These are phyloP conservation scores for Lepidocolaptes lacrymiger DNA, from an alignment of 2,797 vertebrate species.

Conservation along the genomic window DNA sequence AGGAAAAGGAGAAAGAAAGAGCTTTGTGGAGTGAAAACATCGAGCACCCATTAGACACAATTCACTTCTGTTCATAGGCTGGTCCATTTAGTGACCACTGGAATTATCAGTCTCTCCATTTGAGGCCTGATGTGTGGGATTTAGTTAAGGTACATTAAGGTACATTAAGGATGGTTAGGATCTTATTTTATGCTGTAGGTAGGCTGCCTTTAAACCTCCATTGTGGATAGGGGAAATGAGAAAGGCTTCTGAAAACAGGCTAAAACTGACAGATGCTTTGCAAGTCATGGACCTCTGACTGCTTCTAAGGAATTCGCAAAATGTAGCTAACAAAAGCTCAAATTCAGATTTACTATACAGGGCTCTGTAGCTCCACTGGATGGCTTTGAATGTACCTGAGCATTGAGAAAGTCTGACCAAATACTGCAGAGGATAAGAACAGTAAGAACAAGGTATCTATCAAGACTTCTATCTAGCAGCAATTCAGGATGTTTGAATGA, in stretches of 20 bases:
- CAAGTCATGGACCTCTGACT: not conserved
- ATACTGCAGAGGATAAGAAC: not conserved
- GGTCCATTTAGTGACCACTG: not conserved
- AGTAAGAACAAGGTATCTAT: not conserved
- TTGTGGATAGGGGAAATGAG: not conserved
- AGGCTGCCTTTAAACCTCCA: not conserved
- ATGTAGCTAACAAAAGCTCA: not conserved
- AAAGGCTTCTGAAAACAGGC: not conserved
- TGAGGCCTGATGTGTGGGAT: not conserved
- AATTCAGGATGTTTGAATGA: not conserved
- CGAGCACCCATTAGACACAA: accelerated
- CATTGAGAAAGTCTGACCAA: not conserved
- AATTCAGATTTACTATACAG: not conserved
- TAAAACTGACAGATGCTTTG: not conserved
- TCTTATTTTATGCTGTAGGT: not conserved
- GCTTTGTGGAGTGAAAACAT: not conserved
- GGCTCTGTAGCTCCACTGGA: not conserved
- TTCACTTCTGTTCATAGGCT: not conserved
- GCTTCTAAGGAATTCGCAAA: not conserved
- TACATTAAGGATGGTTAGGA: not conserved
- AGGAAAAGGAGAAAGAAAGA: not conserved
- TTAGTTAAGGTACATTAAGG: not conserved
- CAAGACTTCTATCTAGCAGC: not conserved
- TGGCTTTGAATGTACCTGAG: not conserved
- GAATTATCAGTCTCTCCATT: not conserved